Conservation (phyloP, 2,888 invertebrate species). For the Drosophila picticornis region DNA sequence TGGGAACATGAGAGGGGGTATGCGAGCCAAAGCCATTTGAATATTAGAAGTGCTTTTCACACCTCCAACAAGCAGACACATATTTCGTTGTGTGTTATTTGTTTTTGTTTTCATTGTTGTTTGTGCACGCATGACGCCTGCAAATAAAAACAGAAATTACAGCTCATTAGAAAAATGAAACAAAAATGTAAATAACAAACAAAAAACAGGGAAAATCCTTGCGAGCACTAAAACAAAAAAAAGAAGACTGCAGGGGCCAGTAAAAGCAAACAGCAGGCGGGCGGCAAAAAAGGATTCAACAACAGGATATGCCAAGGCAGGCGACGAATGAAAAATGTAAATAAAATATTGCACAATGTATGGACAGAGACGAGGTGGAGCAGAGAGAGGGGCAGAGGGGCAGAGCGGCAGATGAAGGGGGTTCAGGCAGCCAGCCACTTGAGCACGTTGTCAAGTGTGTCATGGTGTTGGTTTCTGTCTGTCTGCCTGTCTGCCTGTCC, state of each 20-base stretch:
- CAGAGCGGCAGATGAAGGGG: neutral
- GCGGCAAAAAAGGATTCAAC: constrained; percentile 72
- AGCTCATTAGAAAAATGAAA: constrained; percentile 83
- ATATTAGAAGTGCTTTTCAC: constrained; percentile 77
- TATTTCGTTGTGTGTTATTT: constrained; percentile 21
- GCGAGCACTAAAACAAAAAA: constrained; percentile 19
- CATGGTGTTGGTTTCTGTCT: constrained; percentile 42
- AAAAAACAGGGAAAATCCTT: constrained; percentile 34
- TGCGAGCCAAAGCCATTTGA: constrained; percentile 57
- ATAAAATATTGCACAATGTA: constrained; percentile 73
- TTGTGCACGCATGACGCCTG: constrained; percentile 79
- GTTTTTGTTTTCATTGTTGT: constrained; percentile 35
- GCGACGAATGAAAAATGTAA: constrained; percentile 78
- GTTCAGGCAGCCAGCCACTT: constrained; percentile 65
- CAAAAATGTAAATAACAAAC: constrained; percentile 80
- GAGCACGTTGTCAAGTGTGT: constrained; percentile 77
- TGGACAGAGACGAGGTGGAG: constrained; percentile 22
- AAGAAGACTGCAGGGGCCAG: constrained; percentile 45
- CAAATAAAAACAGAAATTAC: constrained; percentile 83
- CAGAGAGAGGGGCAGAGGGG: constrained; percentile 1
- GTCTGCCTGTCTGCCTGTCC: constrained; percentile 53
- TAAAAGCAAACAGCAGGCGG: constrained; percentile 76
- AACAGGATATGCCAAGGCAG: constrained; percentile 71
- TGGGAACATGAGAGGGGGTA: neutral
- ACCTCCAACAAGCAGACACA: constrained; percentile 57